Conservation (phyloP, 1,140 invertebrate species). For the Cotesia vestalis region DNA sequence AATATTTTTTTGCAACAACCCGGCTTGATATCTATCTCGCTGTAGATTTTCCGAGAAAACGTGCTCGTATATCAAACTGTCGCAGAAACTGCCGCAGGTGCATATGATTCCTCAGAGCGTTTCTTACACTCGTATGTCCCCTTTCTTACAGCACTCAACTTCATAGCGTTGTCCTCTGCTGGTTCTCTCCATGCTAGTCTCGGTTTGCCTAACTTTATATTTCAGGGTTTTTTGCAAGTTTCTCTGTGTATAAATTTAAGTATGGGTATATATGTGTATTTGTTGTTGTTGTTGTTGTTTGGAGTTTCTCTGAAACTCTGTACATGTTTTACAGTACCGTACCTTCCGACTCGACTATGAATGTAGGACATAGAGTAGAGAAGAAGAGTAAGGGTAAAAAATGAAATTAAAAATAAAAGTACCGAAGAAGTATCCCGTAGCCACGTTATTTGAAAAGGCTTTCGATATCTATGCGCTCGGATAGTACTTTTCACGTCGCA, state of each 20-base stretch:
- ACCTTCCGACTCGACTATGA: too few relatives aligned
- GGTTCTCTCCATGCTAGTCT: too few relatives aligned
- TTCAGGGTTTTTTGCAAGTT: too few relatives aligned
- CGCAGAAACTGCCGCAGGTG: constrained; percentile 31
- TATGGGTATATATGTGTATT: background rate
- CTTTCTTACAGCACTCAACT: background rate
- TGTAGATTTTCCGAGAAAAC: constrained; percentile 14
- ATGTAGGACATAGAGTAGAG: background rate
- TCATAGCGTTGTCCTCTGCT: background rate
- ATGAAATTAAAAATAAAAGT: background rate
- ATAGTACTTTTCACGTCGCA: constrained; percentile 8
- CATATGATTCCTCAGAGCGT: constrained; percentile 31
- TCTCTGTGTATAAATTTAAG: too few relatives aligned
- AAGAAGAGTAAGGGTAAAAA: background rate
- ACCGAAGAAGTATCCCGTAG: background rate
- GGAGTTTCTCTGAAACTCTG: constrained; percentile 5
- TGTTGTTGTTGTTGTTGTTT: constrained; percentile 3
- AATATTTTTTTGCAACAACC: background rate
- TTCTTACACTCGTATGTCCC: constrained; percentile 22
- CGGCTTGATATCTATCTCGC: background rate
- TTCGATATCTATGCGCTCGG: constrained; percentile 10
- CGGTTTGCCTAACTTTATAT: too few relatives aligned
- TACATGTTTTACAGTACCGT: too few relatives aligned
- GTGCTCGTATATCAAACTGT: constrained; percentile 34
- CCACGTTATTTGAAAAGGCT: constrained; percentile 5